Conservation (phyloP, 2,113 vertebrate genomes). For the Gambusia affinis region DNA sequence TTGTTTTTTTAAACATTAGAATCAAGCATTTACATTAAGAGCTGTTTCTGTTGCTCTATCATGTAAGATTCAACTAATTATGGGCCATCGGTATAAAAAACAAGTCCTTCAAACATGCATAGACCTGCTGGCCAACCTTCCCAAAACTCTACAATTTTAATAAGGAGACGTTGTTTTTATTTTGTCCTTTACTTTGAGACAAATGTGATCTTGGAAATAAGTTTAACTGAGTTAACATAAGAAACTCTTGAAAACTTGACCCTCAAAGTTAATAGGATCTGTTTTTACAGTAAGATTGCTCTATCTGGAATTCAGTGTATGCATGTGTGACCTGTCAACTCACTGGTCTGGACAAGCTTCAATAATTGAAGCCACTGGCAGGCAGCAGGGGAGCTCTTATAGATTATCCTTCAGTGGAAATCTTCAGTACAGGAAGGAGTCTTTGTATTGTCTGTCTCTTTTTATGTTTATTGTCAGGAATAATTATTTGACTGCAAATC, state of each 20-base stretch:
- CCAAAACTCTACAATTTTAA: no score
- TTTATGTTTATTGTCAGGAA: not conserved
- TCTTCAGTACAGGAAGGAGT: slow-evolving; percentile 18
- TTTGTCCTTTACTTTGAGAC: not conserved
- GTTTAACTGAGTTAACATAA: slow-evolving; percentile 5
- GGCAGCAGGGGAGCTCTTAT: slow-evolving; percentile 37
- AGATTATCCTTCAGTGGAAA: slow-evolving; percentile 32
- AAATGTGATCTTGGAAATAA: not conserved
- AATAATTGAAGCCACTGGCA: slow-evolving; percentile 66
- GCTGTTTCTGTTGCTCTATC: no score
- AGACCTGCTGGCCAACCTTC: not conserved
- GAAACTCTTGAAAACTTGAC: not conserved
- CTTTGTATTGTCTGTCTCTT: not conserved
- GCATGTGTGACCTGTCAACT: slow-evolving; percentile 22
- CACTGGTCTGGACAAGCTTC: slow-evolving; percentile 47
- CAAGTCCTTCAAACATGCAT: not conserved
- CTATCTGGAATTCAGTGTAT: slow-evolving; percentile 2
- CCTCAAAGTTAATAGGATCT: slow-evolving; percentile 16
- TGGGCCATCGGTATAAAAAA: not conserved
- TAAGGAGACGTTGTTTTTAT: not conserved
- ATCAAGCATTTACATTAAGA: no score
- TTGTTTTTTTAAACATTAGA: no score
- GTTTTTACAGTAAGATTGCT: slow-evolving; percentile 24
- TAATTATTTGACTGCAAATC: not conserved
- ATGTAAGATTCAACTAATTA: not conserved